Evolutionary conservation across 2,797 vertebrate genomes (phyloP).

Genomic region (Prionace glauca): DNA sequence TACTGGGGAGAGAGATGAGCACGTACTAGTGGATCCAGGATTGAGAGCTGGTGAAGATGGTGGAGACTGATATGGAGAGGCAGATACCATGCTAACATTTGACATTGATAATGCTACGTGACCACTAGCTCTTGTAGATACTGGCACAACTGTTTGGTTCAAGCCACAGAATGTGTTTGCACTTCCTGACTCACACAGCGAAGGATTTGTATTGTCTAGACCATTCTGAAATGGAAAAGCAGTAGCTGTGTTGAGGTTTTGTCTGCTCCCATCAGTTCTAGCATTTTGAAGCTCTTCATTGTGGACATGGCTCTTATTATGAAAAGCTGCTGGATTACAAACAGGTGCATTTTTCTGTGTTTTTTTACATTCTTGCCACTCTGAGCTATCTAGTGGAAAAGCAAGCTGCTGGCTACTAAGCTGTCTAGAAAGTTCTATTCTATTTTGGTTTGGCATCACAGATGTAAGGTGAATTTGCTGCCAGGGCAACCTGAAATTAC

Average conservation of each 20-base stretch:
- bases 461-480: constrained; percentile 67
- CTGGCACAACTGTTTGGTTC: constrained; percentile 61
- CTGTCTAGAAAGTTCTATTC: constrained; percentile 69
- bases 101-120: constrained; percentile 67
- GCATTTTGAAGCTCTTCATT: constrained; percentile 62
- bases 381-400: constrained; percentile 64
- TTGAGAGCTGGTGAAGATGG: constrained; percentile 82
- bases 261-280: constrained; percentile 64
- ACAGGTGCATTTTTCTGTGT: constrained; percentile 58
- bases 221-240: constrained; percentile 59
- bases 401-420: constrained; percentile 70
- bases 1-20: constrained; percentile 81
- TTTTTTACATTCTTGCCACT: constrained; percentile 75
- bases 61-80: constrained; percentile 82
- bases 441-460: constrained; percentile 61
- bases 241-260: constrained; percentile 51
- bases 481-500: constrained; percentile 66
- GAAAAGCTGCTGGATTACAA: constrained; percentile 57
- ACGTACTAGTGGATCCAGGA: constrained; percentile 71
- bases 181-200: constrained; percentile 66
- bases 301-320: constrained; percentile 51
- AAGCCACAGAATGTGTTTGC: constrained; percentile 73
- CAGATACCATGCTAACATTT: constrained; percentile 66
- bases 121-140: constrained; percentile 59
- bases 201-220: constrained; percentile 61